phyloP scores from a whole-genome alignment of 1,140 invertebrate genomes.

The Apis dorsata region DNA sequence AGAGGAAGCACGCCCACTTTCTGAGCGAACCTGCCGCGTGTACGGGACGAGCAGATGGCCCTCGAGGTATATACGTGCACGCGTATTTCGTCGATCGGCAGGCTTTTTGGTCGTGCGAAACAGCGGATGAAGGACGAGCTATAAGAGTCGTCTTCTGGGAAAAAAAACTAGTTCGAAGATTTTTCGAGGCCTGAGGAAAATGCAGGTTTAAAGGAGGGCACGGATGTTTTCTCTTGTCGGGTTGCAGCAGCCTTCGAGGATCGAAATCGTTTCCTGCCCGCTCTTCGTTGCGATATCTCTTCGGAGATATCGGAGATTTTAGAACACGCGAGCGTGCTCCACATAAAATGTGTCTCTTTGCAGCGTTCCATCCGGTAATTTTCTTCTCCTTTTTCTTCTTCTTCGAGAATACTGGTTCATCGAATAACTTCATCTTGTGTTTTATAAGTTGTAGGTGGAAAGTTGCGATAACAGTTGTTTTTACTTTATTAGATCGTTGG shows the following conservation, averaged over 20 bases:
- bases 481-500: no score
- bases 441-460: no score
- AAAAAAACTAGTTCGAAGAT: conserved; percentile 37
- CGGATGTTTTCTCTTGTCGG: neutral
- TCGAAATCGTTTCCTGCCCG: neutral
- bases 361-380: neutral
- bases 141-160: conserved; percentile 33
- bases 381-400: no score
- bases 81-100: conserved; percentile 43
- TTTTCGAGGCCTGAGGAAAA: conserved; percentile 20
- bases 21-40: conserved; percentile 59
- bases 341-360: neutral
- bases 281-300: conserved; percentile 4
- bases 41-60: conserved; percentile 70
- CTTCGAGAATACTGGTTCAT: neutral
- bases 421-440: no score
- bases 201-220: neutral
- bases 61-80: conserved; percentile 43
- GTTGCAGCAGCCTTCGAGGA: neutral
- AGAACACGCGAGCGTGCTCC: neutral
- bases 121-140: neutral
- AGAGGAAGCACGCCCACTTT: conserved; percentile 68
- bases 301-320: conserved; percentile 24
- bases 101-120: conserved; percentile 46
- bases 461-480: no score